Evolutionary conservation across 2,113 vertebrate genomes (phyloP), one percentile per base, ranked within the genome.

Genomic region (Myiozetetes cayanensis): DNA sequence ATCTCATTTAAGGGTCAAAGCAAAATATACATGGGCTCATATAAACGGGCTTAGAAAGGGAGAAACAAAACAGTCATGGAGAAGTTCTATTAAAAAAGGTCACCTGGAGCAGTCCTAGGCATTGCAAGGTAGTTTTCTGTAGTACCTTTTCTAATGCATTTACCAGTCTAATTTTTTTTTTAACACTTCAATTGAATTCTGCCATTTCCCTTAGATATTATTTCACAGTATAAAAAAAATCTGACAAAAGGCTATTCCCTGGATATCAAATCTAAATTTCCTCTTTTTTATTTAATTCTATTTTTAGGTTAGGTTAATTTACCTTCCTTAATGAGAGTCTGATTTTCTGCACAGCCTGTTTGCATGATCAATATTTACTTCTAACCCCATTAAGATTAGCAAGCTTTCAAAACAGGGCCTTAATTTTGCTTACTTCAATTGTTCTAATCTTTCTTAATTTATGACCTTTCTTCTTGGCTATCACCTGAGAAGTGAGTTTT

Each of bases 1-100:
- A 90, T 96, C 77, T 94, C 85, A 85, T 94, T 85, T 83, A 80
- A 95, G 56, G 84, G 77, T 86, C 89, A 93, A 91, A 79, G 77
- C 13, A 88, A 71, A 90, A 88, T 78, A 77, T 31, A 49, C 44
- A 35, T 44, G 27, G 46, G 22, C 67, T 72, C 30, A 85, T 65
- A 75, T 56, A 68, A 17, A 33, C 0, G 0, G 79, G 56, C 53
- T 96, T 63, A 82, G 78, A 85, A 82, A 71, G 30, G 55, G 24
- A 85, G 63, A 92, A 89, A 77, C 43, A 78, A 89, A 81, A 47
- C n/a, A 61, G 33, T 74, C 53, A 56, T 6, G 4, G 65, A 81
- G 73, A 81, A 94, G 89, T 92, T 91, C 89, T 65, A 85, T 96
- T 91, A 94, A 10, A 16, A 78, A 74, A 87, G 89, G 87, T 76